Conservation (phyloP, 2,113 vertebrate genomes). For the Vimba vimba region DNA sequence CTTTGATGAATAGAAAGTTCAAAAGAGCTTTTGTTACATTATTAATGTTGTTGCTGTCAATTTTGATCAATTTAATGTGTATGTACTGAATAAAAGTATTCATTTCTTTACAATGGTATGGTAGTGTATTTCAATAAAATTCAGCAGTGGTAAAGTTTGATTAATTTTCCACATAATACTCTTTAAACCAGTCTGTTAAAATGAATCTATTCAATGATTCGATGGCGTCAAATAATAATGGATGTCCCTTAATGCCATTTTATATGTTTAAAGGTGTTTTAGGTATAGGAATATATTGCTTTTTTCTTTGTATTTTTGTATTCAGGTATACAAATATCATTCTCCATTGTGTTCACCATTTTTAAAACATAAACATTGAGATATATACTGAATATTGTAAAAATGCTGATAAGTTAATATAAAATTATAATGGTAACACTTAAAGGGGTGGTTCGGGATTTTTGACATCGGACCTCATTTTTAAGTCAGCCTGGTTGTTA, state of each 20-base stretch:
- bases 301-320: background rate
- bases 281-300: background rate
- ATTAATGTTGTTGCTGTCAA: background rate
- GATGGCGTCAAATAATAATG: background rate
- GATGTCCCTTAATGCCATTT: background rate
- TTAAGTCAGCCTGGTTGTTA: no score
- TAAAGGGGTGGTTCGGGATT: no score
- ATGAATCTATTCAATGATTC: background rate
- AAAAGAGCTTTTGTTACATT: background rate
- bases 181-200: background rate
- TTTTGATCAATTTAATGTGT: background rate
- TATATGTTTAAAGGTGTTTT: background rate
- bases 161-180: background rate
- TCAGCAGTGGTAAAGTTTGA: background rate
- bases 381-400: background rate
- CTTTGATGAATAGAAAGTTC: background rate
- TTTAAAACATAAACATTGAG: background rate
- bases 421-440: background rate
- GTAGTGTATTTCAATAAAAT: background rate
- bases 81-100: background rate
- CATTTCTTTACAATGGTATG: background rate
- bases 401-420: background rate
- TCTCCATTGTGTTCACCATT: background rate
- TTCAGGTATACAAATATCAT: background rate
- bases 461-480: no score